Base-by-base conservation (phyloP, 2,888 invertebrate genomes). In the Polyploca ridens region DNA sequence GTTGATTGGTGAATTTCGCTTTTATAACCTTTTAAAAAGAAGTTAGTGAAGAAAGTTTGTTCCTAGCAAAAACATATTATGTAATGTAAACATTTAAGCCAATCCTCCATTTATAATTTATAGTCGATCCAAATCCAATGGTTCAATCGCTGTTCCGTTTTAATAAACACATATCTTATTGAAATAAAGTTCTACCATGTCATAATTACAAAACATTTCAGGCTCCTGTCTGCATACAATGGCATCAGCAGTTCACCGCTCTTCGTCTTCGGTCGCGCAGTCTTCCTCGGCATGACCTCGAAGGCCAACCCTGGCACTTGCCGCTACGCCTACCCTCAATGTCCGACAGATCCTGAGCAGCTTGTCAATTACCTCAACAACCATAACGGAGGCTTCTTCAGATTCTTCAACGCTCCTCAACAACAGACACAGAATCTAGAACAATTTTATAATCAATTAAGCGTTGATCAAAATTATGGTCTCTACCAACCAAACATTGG, bases 371-470 rank as follows among this genome's bases (percentile, higher is more conserved):
- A 98, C 84, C 91, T 98, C 63, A 98, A 98, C 90, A 98, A 97
- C 86, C 96, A 98, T 82, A 97, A 97, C 65, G 98, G 98, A 57
- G 98, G 98, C 1, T 97, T 98, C 88, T 98, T 97, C 83, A 94
- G 97, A 69, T 97, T 97, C 83, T 97, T 97, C 81, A 96, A 95
- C 69, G 94, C 94, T 58, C 94, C 94, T 63, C 91, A 76, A 70
- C 63, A 75, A 8, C 72, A 78, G 10, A 72, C 77, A 19, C 90
- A 90, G 49, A 87, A 88, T 63, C 62, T 93, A 1, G 83, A 92
- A 62, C 91, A 94, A 67, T 90, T 93, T 63, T 91, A 91, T 62
- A 83, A 88, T 63, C 89, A 90, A 59, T 76, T 91, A 0, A 74
- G 83, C 3, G 74, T 74, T 10, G 62, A 68, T 38, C 78, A 79